Evolutionary conservation across 2,113 vertebrate genomes (phyloP), one percentile per base, ranked within the genome.

Genomic region (Caranx ignobilis): DNA sequence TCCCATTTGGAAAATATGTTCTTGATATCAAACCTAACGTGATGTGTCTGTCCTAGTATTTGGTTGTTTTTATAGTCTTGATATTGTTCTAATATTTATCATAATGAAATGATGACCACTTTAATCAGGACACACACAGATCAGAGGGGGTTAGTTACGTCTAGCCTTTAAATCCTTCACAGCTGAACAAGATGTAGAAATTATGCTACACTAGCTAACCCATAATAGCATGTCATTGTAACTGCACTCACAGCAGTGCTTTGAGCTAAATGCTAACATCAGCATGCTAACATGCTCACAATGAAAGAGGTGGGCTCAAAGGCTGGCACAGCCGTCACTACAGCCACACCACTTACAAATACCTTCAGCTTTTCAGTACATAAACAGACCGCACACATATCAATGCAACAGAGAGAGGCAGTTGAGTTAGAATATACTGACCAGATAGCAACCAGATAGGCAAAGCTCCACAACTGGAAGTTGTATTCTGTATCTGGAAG

Each of bases 381-480:
- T n/a, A 3, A 21, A 11, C 41, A 41, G 50, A 12, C 34, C 19
- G 16, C 31, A 35, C 45, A 37, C 12, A 31, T n/a, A 71, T 31
- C 10, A 8, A 52, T 9, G 50, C 50, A 18, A 9, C 39, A 84
- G 13, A 45, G 31, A 50, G 41, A 41, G 71, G 10, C 0, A 39
- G 21, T 11, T 45, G 67, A 45, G 50, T 64, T 31, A 70, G 19
- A 71, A 37, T 2, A n/a, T 18, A 4, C 54, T 41, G 55, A 55
- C 19, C 26, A 26, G 26, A 26, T 26, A 59, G 0, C 3, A 3
- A 4, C 6, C 50, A 69, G 64, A 67, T 55, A 67, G 35, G 61
- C 57, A 71, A 76, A 77, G 61, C 61, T 32, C 55, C 70, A 62
- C 77, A 75, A 59, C 68, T 75, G 37, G 21, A 77, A 60, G 45